A percentile compares a stretch with the other conserved stretches of the same genome.
Evolutionary conservation across 2,113 vertebrate genomes (phyloP).

Genomic region (Channa maculata): DNA sequence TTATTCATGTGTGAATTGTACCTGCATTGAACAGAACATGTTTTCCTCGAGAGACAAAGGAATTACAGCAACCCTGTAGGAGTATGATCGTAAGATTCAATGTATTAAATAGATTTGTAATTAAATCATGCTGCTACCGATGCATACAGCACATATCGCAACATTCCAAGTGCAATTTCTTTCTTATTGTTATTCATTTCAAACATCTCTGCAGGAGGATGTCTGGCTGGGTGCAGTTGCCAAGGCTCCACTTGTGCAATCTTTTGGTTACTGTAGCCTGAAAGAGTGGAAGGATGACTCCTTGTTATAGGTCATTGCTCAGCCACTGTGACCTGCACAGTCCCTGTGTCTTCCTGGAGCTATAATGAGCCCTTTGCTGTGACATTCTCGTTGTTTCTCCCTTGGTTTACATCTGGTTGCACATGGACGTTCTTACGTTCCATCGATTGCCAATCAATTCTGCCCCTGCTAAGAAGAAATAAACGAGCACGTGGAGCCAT

Average conservation of each 20-base stretch:
- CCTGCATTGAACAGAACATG: neutral
- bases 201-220: neutral
- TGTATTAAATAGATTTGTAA: neutral
- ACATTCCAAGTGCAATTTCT: no score
- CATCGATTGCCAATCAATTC: slow-evolving; percentile 60
- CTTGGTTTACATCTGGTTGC: slow-evolving; percentile 34
- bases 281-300: slow-evolving; percentile 24
- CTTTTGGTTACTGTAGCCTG: slow-evolving; percentile 15
- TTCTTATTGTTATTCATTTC: no score
- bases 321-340: slow-evolving; percentile 42
- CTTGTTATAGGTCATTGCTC: slow-evolving; percentile 57
- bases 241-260: slow-evolving; percentile 9
- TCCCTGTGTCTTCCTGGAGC: slow-evolving; percentile 29
- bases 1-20: neutral
- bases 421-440: slow-evolving; percentile 4
- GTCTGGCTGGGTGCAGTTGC: slow-evolving; percentile 14
- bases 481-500: slow-evolving; percentile 11
- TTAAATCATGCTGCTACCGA: neutral
- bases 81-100: neutral
- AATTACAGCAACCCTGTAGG: neutral
- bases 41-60: neutral
- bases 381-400: slow-evolving; percentile 50
- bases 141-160: neutral
- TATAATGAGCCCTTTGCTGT: slow-evolving; percentile 57
- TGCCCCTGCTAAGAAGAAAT: slow-evolving; percentile 16